These are phyloP conservation scores for Plecotus auritus DNA, from an alignment of 2,113 vertebrate species.

Conservation along the genomic window DNA sequence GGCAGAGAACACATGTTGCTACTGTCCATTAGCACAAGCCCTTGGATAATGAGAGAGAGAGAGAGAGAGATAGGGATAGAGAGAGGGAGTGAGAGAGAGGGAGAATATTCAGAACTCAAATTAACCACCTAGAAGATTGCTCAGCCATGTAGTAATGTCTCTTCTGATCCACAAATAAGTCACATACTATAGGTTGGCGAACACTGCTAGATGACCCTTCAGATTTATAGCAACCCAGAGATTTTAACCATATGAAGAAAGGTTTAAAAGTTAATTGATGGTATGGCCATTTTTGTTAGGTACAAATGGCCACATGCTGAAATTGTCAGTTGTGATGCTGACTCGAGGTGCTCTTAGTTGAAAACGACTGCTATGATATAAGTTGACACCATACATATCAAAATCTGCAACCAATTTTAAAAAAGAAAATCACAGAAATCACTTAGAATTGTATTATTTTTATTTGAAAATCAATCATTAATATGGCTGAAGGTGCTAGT, in stretches of 20 bases:
- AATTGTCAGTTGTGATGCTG: background rate
- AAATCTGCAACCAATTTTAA: slow-evolving; percentile 12
- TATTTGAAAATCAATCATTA: background rate
- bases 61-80: background rate
- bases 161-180: background rate
- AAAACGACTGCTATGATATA: slow-evolving; percentile 3
- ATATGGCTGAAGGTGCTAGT: background rate
- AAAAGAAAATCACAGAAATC: slow-evolving; percentile 20
- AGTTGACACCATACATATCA: background rate
- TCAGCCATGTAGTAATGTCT: background rate
- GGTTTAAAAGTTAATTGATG: background rate
- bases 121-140: background rate
- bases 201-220: background rate
- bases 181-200: background rate
- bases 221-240: background rate
- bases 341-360: background rate
- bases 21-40: background rate
- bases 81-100: background rate
- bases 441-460: slow-evolving; percentile 1
- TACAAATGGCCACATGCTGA: background rate
- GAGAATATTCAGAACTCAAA: background rate
- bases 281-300: background rate
- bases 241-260: slow-evolving; percentile 13
- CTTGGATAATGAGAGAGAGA: background rate
- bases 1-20: background rate